Percentiles rank a stretch among this genome's conserved stretches.
These are phyloP conservation scores for Distichodus sexfasciatus DNA, from an alignment of 2,797 vertebrate genomes.

Conservation along the genomic window DNA sequence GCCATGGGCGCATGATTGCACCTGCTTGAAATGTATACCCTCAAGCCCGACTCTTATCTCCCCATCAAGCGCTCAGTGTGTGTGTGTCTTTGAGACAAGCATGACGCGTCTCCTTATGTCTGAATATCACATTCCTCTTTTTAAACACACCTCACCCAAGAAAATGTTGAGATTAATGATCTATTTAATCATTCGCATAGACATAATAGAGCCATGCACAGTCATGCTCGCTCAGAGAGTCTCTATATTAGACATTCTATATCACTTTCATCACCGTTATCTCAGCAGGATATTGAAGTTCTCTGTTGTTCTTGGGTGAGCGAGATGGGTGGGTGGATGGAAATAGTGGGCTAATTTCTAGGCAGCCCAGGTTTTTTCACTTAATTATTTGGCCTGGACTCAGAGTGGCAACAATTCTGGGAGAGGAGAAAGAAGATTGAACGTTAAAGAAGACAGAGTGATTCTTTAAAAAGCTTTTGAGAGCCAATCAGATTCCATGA, in stretches of 20 bases:
- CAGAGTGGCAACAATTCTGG: no score
- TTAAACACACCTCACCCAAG: constrained; percentile 5
- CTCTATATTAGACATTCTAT: not conserved
- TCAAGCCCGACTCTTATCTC: constrained; percentile 65
- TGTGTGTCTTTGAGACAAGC: not conserved
- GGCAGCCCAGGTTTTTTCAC: no score
- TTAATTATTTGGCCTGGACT: no score
- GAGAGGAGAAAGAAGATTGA: no score
- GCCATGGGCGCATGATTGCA: constrained; percentile 64
- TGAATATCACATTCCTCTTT: constrained; percentile 41
- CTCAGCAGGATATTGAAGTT: constrained; percentile 1
- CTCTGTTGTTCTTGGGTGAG: constrained; percentile 8
- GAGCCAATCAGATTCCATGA: not conserved
- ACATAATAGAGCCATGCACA: constrained; percentile 12
- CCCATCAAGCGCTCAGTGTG: constrained; percentile 47
- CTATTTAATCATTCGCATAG: constrained; percentile 43
- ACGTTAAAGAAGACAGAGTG: no score
- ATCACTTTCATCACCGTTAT: not conserved
- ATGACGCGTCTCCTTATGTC: constrained; percentile 43
- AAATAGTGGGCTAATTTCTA: constrained; percentile 9
- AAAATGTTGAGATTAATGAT: constrained; percentile 1
- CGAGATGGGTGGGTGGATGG: not conserved
- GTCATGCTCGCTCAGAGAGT: not conserved
- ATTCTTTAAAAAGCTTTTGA: no score
- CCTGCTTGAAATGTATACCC: constrained; percentile 77